Evolutionary conservation across 2,113 vertebrate genomes (phyloP), one percentile per base, ranked within the genome.

Genomic region (Gavialis gangeticus): DNA sequence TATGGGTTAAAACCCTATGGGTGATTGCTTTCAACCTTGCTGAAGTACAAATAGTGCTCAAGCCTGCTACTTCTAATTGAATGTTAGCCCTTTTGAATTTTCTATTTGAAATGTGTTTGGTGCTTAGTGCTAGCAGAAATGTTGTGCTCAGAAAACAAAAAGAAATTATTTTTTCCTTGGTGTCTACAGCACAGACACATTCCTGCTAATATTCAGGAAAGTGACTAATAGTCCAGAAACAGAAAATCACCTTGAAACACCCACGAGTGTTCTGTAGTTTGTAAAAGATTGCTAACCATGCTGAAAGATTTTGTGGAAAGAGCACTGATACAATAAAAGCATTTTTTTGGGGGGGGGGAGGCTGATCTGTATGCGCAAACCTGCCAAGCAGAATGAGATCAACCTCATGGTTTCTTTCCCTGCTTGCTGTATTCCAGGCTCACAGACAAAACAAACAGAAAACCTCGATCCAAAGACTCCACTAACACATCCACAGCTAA

Each of bases 401-500:
- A 92, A 95, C 90, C 56, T 6, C 30, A 4, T 55, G 55, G 54
- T 83, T 91, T 91, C 63, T 96, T 83, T 92, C 25, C 94, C 69
- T 94, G 87, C 96, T 87, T 27, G 1, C 55, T 98, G 97, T 97
- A 96, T 98, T 96, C 86, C 98, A 98, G 97, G 95, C 93, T 97
- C 83, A 2, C 30, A 56, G 91, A 92, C 75, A 88, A 84, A 93
- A 62, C 64, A 83, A 87, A 73, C 12, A 8, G 96, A 98, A 96
- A 97, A 79, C 82, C 97, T 97, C 98, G 97, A 98, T 97, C 97
- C 97, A 88, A 94, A 96, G 98, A 71, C 28, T 95, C 97, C 71
- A 96, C 97, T 90, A 97, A 89, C 96, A 97, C 97, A 97, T 92
- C 92, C 95, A 96, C 97, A 98, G 89, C 97, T 98, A 98, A 98